Conservation (phyloP, 2,888 invertebrate genomes). For the Drosophila histrio region DNA sequence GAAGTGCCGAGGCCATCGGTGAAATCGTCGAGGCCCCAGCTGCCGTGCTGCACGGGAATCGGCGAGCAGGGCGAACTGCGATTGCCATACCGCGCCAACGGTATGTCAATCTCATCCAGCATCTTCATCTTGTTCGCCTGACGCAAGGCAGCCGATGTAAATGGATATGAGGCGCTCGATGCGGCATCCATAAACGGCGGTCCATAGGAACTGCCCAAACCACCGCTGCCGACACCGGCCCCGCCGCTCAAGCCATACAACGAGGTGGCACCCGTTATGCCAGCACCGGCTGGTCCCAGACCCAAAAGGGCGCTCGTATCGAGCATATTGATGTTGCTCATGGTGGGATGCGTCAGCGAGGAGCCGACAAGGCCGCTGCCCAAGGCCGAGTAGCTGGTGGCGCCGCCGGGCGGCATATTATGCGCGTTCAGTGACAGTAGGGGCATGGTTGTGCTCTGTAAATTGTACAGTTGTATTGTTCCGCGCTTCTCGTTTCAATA, state of each 20-base stretch:
- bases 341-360: slow-evolving; percentile 83
- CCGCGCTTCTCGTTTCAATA: slow-evolving; percentile 79
- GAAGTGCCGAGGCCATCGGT: slow-evolving; percentile 87
- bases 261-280: slow-evolving; percentile 77
- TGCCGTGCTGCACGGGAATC: slow-evolving; percentile 87
- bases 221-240: slow-evolving; percentile 71
- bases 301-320: slow-evolving; percentile 80
- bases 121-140: slow-evolving; percentile 88
- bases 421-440: slow-evolving; percentile 85
- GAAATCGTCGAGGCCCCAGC: slow-evolving; percentile 87
- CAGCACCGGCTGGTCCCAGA: slow-evolving; percentile 62
- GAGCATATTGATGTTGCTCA: slow-evolving; percentile 80
- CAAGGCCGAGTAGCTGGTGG: slow-evolving; percentile 83
- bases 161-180: slow-evolving; percentile 85
- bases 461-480: slow-evolving; percentile 85
- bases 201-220: slow-evolving; percentile 80
- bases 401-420: slow-evolving; percentile 83
- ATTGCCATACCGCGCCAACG: slow-evolving; percentile 86
- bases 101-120: slow-evolving; percentile 89
- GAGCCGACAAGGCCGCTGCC: slow-evolving; percentile 76
- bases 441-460: slow-evolving; percentile 88
- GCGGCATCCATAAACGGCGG: slow-evolving; percentile 82
- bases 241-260: slow-evolving; percentile 76
- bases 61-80: slow-evolving; percentile 88
- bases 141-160: slow-evolving; percentile 88